These are phyloP conservation scores for Pseudobourletiella spinata DNA, from an alignment of 1,140 invertebrate species.

Conservation along the genomic window DNA sequence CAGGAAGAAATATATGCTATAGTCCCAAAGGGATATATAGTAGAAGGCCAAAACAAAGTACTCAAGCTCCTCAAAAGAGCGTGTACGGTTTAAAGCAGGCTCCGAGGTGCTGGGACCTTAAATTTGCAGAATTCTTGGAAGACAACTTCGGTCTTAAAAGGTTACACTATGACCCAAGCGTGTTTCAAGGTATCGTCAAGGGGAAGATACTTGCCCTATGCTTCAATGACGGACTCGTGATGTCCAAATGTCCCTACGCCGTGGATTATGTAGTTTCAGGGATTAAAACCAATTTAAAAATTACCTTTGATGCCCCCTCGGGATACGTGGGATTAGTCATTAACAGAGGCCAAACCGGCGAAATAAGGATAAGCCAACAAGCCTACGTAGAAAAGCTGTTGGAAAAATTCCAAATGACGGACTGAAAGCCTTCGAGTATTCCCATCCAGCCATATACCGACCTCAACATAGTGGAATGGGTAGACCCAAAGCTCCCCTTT, in stretches of 20 bases:
- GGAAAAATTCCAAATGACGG: not conserved
- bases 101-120: too few species aligned
- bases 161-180: not conserved
- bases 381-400: not conserved
- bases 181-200: not conserved
- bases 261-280: not conserved
- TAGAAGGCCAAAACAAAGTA: not conserved
- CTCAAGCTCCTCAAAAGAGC: too few species aligned
- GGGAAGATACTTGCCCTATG: not conserved
- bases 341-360: not conserved
- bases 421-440: not conserved
- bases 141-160: not conserved
- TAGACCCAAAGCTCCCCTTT: not conserved
- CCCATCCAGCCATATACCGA: not conserved
- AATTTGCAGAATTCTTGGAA: not conserved
- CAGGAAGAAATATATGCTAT: constrained; percentile 39
- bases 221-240: not conserved
- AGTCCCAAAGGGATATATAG: constrained; percentile 34
- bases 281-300: not conserved
- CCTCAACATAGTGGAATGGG: not conserved
- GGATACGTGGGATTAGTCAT: not conserved
- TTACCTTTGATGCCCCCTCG: not conserved
- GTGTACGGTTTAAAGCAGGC: too few species aligned
- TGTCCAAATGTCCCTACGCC: not conserved
- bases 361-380: not conserved